These are phyloP conservation scores for Xyrichtys novacula DNA, from an alignment of 2,797 vertebrate species.

Conservation along the genomic window DNA sequence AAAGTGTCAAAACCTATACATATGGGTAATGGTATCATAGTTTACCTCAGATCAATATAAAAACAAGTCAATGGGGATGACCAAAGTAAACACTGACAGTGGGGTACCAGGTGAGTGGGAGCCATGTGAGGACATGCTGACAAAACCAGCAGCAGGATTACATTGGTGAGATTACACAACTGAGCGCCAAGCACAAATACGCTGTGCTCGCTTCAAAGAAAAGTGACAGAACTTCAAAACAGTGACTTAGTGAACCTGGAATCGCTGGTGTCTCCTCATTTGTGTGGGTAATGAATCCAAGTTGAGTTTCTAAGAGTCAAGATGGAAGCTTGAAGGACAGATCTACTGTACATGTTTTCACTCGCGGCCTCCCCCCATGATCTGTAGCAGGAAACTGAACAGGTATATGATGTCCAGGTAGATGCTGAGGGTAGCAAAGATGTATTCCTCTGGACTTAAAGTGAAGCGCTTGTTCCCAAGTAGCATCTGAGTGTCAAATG, in stretches of 20 bases:
- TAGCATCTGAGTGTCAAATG: conserved; percentile 95
- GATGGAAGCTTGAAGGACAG: not conserved
- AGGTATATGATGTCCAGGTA: conserved; percentile 96
- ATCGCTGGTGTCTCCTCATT: conserved; percentile 3
- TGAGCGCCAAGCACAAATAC: not conserved
- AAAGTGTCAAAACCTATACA: conserved; percentile 11
- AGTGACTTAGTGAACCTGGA: not conserved
- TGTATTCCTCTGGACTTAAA: conserved; percentile 93
- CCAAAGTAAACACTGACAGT: conserved; percentile 10
- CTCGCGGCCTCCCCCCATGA: conserved; percentile 85
- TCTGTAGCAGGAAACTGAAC: conserved; percentile 93
- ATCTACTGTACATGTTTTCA: conserved; percentile 40
- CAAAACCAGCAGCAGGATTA: conserved; percentile 16
- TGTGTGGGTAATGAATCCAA: conserved; percentile 1
- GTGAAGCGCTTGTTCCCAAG: conserved; percentile 91
- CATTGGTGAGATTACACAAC: conserved; percentile 1
- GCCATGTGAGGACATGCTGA: not conserved
- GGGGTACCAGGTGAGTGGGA: not conserved
- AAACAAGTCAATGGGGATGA: conserved; percentile 8
- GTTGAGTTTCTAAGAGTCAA: not conserved
- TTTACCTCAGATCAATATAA: not conserved
- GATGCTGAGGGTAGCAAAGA: conserved; percentile 94
- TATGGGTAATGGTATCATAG: not conserved
- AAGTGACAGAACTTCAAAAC: not conserved
- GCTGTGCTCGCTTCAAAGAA: not conserved